Percentiles rank a stretch among this genome's conserved stretches.
These are phyloP conservation scores for Pharmacophagus antenor DNA, from an alignment of 2,888 invertebrate species.

Conservation along the genomic window DNA sequence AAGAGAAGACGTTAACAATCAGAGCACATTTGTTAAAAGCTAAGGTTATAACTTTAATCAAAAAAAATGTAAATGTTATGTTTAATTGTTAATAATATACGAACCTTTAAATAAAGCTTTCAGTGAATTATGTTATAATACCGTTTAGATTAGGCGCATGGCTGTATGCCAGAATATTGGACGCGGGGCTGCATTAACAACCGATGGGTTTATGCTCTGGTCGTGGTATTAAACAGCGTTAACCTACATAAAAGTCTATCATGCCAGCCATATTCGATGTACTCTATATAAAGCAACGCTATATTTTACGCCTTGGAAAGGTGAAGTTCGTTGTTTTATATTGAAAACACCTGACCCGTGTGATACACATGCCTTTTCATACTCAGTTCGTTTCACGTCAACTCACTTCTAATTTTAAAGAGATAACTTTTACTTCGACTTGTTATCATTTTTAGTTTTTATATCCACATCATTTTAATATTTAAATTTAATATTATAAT, in stretches of 20 bases:
- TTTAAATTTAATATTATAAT: too few relatives aligned
- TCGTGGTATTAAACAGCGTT: conserved; percentile 21
- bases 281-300: conserved; percentile 18
- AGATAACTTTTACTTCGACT: neutral
- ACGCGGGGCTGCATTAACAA: conserved; percentile 31
- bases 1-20: too few relatives aligned
- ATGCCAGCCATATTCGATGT: conserved; percentile 21
- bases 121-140: conserved; percentile 23
- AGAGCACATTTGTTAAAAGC: too few relatives aligned
- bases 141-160: conserved; percentile 26
- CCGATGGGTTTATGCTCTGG: conserved; percentile 22
- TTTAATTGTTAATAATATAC: conserved; percentile 17
- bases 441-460: neutral
- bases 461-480: neutral
- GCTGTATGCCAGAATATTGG: conserved; percentile 24
- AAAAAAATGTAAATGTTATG: too few relatives aligned
- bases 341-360: neutral
- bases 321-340: conserved; percentile 24
- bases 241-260: conserved; percentile 28
- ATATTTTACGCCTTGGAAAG: conserved; percentile 21
- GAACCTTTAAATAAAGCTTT: conserved; percentile 27
- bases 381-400: too few relatives aligned
- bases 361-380: neutral
- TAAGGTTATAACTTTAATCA: too few relatives aligned
- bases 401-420: neutral